These are phyloP conservation scores for Muscicapa adusta DNA, from an alignment of 2,113 vertebrate species.

Conservation along the genomic window DNA sequence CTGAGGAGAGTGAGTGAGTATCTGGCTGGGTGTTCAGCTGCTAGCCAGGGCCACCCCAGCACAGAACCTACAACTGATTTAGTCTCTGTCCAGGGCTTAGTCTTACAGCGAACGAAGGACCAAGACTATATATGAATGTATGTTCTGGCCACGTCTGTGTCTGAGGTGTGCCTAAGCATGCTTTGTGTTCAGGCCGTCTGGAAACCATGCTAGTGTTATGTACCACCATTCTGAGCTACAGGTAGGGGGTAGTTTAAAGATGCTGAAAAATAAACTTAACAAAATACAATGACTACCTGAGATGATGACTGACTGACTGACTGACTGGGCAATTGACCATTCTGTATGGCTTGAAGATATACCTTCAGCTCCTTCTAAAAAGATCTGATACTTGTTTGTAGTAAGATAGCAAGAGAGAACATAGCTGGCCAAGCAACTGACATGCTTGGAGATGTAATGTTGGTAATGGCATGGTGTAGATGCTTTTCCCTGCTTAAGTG, in stretches of 20 bases:
- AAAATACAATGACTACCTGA: background rate
- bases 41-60: background rate
- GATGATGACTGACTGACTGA: background rate
- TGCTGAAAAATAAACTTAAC: background rate
- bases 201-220: background rate
- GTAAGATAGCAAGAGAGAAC: background rate
- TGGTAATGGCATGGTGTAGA: background rate
- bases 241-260: background rate
- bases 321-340: background rate
- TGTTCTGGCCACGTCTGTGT: background rate
- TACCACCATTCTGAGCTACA: background rate
- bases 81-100: background rate
- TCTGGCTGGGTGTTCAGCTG: background rate
- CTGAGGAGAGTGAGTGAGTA: background rate
- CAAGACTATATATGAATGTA: fast-evolving
- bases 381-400: background rate
- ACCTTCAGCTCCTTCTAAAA: background rate
- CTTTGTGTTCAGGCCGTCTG: background rate
- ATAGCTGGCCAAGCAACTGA: background rate
- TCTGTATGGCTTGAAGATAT: background rate
- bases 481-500: background rate
- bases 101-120: background rate
- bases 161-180: background rate
- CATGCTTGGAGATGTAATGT: background rate
- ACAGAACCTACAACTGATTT: background rate